phyloP scores from a whole-genome alignment of 2,888 invertebrate genomes.

The Mycalesis mineus region DNA sequence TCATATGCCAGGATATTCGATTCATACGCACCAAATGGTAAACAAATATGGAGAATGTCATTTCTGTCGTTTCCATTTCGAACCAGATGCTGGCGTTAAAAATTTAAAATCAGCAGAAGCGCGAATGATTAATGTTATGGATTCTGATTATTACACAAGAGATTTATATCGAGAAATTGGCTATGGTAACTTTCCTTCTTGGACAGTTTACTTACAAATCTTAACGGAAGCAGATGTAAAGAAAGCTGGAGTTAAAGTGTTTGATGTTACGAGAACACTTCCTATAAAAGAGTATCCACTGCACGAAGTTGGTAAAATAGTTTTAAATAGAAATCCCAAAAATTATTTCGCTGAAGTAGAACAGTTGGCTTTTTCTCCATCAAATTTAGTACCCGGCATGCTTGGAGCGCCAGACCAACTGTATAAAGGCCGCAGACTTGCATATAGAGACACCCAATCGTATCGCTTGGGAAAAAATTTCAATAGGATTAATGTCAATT shows the following conservation, averaged over 20 bases:
- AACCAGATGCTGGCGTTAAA: background rate
- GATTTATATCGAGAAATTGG: background rate
- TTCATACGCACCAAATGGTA: background rate
- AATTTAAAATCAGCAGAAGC: background rate
- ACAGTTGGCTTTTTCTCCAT: constrained; percentile 93
- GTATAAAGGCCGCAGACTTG: constrained; percentile 91
- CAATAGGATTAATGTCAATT: constrained; percentile 95
- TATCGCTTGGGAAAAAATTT: constrained; percentile 94
- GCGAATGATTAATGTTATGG: background rate
- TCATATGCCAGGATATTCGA: background rate
- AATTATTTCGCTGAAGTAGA: constrained; percentile 97
- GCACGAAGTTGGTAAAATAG: constrained; percentile 90
- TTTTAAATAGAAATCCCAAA: constrained; percentile 90
- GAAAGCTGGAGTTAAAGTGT: background rate
- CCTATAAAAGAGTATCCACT: constrained; percentile 74
- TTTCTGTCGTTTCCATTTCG: background rate
- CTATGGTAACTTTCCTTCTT: background rate
- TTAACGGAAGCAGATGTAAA: background rate
- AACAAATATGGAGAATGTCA: background rate
- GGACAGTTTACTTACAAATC: background rate
- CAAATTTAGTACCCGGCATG: constrained; percentile 93
- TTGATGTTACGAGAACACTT: background rate
- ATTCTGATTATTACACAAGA: background rate
- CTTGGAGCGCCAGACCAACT: constrained; percentile 96
- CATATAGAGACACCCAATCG: constrained; percentile 93